Percentiles rank a stretch among this genome's conserved stretches.
phyloP scores from a whole-genome alignment of 2,797 vertebrate genomes.

The Steatocranus sp. region DNA sequence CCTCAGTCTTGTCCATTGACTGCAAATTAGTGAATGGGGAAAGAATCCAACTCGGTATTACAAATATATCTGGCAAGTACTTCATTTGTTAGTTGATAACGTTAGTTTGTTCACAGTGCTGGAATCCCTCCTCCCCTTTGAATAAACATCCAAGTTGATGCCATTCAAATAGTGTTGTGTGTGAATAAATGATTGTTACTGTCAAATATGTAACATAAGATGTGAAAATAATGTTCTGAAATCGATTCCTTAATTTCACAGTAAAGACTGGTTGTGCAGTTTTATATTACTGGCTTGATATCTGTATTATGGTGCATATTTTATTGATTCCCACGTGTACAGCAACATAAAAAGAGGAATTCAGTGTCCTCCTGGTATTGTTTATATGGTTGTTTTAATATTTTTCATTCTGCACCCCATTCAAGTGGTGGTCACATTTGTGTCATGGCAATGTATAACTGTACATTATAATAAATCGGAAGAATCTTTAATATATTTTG shows the following conservation, averaged over 20 bases:
- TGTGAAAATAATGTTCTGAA: slow-evolving; percentile 71
- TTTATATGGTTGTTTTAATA: slow-evolving; percentile 74
- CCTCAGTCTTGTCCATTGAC: slow-evolving; percentile 53
- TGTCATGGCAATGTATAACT: slow-evolving; percentile 94
- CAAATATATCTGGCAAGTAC: slow-evolving; percentile 14
- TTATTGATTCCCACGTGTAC: slow-evolving; percentile 66
- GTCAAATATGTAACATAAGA: slow-evolving; percentile 76
- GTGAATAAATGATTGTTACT: slow-evolving; percentile 68
- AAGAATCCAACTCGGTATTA: slow-evolving; percentile 13
- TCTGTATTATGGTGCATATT: slow-evolving; percentile 67
- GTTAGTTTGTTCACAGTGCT: slow-evolving; percentile 33
- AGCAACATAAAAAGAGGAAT: slow-evolving; percentile 48
- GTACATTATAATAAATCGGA: slow-evolving; percentile 97
- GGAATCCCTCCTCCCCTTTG: slow-evolving; percentile 31
- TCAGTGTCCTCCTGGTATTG: slow-evolving; percentile 53
- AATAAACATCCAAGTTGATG: slow-evolving; percentile 65
- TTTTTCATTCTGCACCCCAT: slow-evolving; percentile 67
- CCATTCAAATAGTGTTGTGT: slow-evolving; percentile 68
- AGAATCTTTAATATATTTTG: slow-evolving; percentile 89
- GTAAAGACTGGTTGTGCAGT: slow-evolving; percentile 69
- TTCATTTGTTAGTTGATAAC: slow-evolving; percentile 21
- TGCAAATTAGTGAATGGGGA: slow-evolving; percentile 43
- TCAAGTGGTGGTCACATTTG: slow-evolving; percentile 71
- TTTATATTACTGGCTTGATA: slow-evolving; percentile 71
- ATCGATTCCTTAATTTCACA: slow-evolving; percentile 62